A percentile compares a stretch with the other conserved stretches of the same genome.
Evolutionary conservation across 2,797 vertebrate species (phyloP).

Genomic region (Rhinoraja longicauda): DNA sequence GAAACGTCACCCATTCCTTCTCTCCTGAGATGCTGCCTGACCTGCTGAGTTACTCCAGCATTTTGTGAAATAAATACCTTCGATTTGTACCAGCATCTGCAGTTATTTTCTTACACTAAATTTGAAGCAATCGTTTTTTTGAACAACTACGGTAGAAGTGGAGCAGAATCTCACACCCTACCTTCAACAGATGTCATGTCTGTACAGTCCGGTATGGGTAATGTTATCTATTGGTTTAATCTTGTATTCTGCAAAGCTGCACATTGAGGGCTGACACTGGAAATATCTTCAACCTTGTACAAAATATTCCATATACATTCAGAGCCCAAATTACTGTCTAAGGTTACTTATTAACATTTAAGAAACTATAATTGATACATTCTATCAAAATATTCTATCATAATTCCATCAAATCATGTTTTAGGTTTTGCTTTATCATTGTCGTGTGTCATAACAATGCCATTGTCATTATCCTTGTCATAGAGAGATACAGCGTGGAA

Average conservation of each 20-base stretch:
- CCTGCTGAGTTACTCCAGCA: too few relatives aligned
- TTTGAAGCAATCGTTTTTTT: not conserved
- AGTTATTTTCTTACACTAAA: too few relatives aligned
- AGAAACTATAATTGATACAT: too few relatives aligned
- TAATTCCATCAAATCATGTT: not conserved
- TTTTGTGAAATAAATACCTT: too few relatives aligned
- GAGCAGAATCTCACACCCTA: not conserved
- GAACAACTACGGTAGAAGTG: not conserved
- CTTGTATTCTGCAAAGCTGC: not conserved
- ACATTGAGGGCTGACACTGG: not conserved
- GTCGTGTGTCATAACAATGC: too few relatives aligned
- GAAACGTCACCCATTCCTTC: too few relatives aligned
- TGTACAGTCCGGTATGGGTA: not conserved
- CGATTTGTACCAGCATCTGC: too few relatives aligned
- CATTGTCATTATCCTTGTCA: too few relatives aligned
- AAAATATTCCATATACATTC: not conserved
- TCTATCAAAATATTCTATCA: not conserved
- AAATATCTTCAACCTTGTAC: not conserved
- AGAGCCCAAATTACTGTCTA: not conserved
- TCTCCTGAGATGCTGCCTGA: too few relatives aligned
- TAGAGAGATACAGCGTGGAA: too few relatives aligned
- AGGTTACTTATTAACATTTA: not conserved
- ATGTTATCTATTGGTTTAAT: not conserved
- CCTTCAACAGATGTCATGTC: not conserved
- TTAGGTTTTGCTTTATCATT: not conserved